Evolutionary conservation across 37 sponge, comb jelly and placozoan species (phyloP), one percentile per base, ranked within the genome.

Genomic region (Chondrilla cf. caribensis): DNA sequence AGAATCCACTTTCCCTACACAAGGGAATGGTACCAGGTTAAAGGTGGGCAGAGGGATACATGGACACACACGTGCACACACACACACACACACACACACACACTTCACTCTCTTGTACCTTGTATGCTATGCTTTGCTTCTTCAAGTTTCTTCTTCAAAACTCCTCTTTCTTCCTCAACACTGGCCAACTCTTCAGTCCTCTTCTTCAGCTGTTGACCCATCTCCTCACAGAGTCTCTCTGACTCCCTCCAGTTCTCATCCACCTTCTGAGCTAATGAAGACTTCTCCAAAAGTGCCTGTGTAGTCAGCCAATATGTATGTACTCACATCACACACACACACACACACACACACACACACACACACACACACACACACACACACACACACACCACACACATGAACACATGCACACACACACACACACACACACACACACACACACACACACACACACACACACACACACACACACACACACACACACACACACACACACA

Each of bases 301-400:
- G 25, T 11, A 6, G 11, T 47, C n/a, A 47, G 51, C 9, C 51
- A 14, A 47, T 47, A 11, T 11, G 9, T 47, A 11, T 47, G 11
- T 11, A 47, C 11, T 6, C 51, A 47, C 51, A 14, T 47, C 6
- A 14, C 77, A 38, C 40, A 38, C 43, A 38, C 6, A 76, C 77
- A 72, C 76, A 72, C 76, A 72, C 76, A 72, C 76, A 72, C 76
- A 72, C 38, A 33, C 76, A 72, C 76, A 72, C 76, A 72, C 76
- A 72, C 76, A 72, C 64, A 62, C 64, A 62, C 64, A 62, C 64
- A 62, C 64, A 62, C 64, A 62, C 64, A 62, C 64, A 62, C 64
- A 62, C 64, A 62, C 22, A 15, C 22, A 62, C 64, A 62, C 64
- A 62, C 64, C 64, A 62, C 64, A 62, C 64, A 62, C 64, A 62